These are phyloP conservation scores for Alloplasta piceator DNA, from an alignment of 2,888 invertebrate species.

Conservation along the genomic window DNA sequence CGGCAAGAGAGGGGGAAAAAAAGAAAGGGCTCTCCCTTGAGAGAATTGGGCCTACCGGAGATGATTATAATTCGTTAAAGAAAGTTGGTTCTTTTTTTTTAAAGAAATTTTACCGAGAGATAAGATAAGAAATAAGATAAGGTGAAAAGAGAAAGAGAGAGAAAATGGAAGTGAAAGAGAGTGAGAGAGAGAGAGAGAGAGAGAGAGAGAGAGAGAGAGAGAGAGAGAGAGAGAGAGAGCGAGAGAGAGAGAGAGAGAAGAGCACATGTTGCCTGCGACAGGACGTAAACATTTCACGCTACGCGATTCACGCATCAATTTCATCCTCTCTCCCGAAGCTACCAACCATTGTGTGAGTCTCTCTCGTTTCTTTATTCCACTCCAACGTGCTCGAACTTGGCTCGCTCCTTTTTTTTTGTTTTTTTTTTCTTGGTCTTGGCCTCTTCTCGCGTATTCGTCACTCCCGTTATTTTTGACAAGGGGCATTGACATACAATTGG, in stretches of 20 bases:
- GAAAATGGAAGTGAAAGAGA: constrained; percentile 39
- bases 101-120: constrained; percentile 34
- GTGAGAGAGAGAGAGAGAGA: constrained; percentile 27
- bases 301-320: constrained; percentile 37
- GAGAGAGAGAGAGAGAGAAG: constrained; percentile 34
- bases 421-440: constrained; percentile 10
- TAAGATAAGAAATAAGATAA: constrained; percentile 19
- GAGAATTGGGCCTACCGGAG: not conserved
- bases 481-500: constrained; percentile 57
- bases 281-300: constrained; percentile 63
- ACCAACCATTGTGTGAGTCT: constrained; percentile 27
- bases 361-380: constrained; percentile 11
- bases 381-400: constrained; percentile 5
- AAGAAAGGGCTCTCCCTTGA: not conserved
- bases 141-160: constrained; percentile 17
- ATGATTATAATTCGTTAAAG: constrained; percentile 24
- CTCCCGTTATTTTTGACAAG: constrained; percentile 64
- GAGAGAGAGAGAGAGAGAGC: constrained; percentile 25
- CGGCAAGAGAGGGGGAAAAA: not conserved
- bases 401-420: constrained; percentile 2
- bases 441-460: constrained; percentile 57
- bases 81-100: constrained; percentile 23
- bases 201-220: constrained; percentile 20
- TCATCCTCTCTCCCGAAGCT: constrained; percentile 10
- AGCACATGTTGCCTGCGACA: constrained; percentile 43